These are phyloP conservation scores for Gibbula magus DNA, from an alignment of 2,888 invertebrate genomes.

Conservation along the genomic window DNA sequence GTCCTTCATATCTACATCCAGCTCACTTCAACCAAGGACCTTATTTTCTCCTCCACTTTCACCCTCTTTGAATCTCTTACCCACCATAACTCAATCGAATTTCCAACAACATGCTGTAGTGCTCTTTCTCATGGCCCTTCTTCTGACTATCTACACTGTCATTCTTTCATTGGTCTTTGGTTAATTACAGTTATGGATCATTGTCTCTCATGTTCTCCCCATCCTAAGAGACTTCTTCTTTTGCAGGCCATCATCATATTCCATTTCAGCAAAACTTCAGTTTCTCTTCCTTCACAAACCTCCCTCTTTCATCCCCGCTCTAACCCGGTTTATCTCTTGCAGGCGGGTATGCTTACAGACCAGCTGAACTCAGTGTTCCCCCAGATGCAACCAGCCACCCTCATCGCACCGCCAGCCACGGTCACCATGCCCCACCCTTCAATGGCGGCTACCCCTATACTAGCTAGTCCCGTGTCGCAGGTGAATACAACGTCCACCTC, in stretches of 20 bases:
- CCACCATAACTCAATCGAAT: too few species aligned
- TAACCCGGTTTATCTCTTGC: background rate
- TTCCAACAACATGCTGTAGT: too few species aligned
- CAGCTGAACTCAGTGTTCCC: conserved; percentile 25
- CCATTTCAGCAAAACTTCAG: background rate
- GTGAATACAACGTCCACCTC: conserved; percentile 43
- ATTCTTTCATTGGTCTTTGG: too few species aligned
- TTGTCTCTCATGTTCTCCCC: too few species aligned
- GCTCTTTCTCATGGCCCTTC: too few species aligned
- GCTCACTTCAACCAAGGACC: too few species aligned
- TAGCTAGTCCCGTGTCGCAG: conserved; percentile 89
- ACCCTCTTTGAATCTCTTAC: too few species aligned
- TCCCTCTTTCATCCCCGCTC: background rate
- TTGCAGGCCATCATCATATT: background rate
- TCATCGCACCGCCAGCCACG: conserved; percentile 57
- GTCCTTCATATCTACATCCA: too few species aligned
- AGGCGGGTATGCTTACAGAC: conserved; percentile 20
- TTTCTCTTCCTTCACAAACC: background rate
- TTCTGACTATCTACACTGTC: too few species aligned
- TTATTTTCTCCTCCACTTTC: too few species aligned
- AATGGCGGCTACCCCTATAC: conserved; percentile 89
- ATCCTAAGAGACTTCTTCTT: too few species aligned
- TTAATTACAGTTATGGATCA: too few species aligned
- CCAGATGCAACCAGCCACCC: conserved; percentile 61
- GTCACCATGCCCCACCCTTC: conserved; percentile 63